A percentile compares a stretch with the other conserved stretches of the same genome.
These are phyloP conservation scores for human (Homo sapiens) DNA, from an alignment of 2,113 vertebrate species.

Conservation along the genomic window GRCh38 chr7:17312501-17313000, in stretches of 20 bases:
- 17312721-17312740: background rate
- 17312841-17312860: background rate
- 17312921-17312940: background rate
- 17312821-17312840: background rate
- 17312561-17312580: background rate
- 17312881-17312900: background rate
- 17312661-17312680: background rate
- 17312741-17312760: background rate
- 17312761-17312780: background rate
- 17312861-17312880: background rate
- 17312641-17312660: constrained; percentile 20
- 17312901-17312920: background rate
- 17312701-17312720: background rate
- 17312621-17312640: background rate
- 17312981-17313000: constrained; percentile 5
- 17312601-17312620: background rate
- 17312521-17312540: background rate
- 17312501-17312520: background rate
- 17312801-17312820: background rate
- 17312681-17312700: constrained; percentile 21
- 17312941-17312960: background rate
- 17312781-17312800: background rate
- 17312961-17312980: background rate
- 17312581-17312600: background rate
- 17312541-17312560: background rate